Percentiles rank a stretch among this genome's conserved stretches.
Conservation (phyloP, 1,140 invertebrate genomes). For the Orchestia grillus region DNA sequence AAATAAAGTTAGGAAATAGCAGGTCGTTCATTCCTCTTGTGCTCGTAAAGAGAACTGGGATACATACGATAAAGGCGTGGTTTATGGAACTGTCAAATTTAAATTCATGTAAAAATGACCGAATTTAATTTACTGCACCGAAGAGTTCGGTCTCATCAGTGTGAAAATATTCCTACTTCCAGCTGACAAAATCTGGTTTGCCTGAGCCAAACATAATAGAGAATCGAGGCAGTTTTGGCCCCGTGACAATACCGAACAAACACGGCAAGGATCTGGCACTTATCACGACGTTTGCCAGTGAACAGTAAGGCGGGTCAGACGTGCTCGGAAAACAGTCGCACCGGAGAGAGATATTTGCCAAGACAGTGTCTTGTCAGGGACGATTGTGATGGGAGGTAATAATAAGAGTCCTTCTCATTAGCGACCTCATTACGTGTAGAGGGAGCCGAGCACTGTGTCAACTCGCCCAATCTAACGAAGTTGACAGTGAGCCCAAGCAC, state of each 20-base stretch:
- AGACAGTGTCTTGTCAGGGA: neutral
- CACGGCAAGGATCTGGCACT: neutral
- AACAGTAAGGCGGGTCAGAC: neutral
- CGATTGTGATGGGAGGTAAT: slow-evolving; percentile 43
- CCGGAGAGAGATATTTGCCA: slow-evolving; percentile 18
- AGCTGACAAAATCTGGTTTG: neutral
- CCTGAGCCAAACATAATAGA: neutral
- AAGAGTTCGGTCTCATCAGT: neutral
- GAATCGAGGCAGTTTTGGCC: neutral
- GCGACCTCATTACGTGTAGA: slow-evolving; percentile 45
- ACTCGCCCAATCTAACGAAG: slow-evolving; percentile 55
- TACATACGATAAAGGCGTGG: neutral
- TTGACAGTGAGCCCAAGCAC: slow-evolving; percentile 35
- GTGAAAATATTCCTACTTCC: neutral
- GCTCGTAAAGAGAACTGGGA: neutral
- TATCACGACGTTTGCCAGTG: neutral
- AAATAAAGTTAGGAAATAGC: neutral
- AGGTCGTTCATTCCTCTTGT: neutral
- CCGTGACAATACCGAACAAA: neutral
- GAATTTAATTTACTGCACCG: neutral
- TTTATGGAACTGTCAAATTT: neutral
- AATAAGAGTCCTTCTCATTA: slow-evolving; percentile 51
- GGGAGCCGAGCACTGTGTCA: slow-evolving; percentile 53
- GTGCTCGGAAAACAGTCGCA: neutral
- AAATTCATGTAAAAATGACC: neutral